Evolutionary conservation across 2,113 vertebrate genomes (phyloP).

Genomic region (Sander lucioperca): DNA sequence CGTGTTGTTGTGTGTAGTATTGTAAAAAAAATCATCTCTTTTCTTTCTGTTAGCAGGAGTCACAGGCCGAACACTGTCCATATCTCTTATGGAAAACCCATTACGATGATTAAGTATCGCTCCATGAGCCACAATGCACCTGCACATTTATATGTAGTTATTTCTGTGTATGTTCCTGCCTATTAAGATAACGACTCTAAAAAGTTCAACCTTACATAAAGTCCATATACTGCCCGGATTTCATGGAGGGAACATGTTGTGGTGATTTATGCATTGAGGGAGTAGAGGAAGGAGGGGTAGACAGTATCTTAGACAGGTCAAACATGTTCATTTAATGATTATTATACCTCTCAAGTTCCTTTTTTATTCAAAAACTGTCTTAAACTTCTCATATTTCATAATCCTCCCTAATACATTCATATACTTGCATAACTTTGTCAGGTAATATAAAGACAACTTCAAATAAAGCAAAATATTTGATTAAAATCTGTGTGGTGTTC

Average conservation of each 20-base stretch:
- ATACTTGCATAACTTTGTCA: not conserved
- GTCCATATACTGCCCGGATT: not conserved
- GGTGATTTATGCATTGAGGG: no score
- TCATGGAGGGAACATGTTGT: not conserved
- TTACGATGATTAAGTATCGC: not conserved
- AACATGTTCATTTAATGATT: no score
- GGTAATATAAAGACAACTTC: not conserved
- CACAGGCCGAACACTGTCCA: not conserved
- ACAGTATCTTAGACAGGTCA: no score
- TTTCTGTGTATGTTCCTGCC: not conserved
- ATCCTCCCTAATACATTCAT: not conserved
- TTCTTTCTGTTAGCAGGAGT: not conserved
- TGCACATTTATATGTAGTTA: not conserved
- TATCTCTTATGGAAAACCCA: slow-evolving; percentile 28
- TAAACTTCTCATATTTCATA: not conserved
- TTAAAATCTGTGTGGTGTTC: not conserved
- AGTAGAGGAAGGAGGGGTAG: no score
- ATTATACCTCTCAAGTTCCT: no score
- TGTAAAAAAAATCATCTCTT: not conserved
- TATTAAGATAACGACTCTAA: no score
- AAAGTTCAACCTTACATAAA: not conserved
- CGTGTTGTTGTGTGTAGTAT: not conserved
- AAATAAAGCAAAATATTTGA: not conserved
- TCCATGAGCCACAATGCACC: not conserved
- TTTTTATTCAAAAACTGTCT: not conserved